Evolutionary conservation across 2,888 invertebrate species (phyloP).

Genomic region (Sabatieria punctata): DNA sequence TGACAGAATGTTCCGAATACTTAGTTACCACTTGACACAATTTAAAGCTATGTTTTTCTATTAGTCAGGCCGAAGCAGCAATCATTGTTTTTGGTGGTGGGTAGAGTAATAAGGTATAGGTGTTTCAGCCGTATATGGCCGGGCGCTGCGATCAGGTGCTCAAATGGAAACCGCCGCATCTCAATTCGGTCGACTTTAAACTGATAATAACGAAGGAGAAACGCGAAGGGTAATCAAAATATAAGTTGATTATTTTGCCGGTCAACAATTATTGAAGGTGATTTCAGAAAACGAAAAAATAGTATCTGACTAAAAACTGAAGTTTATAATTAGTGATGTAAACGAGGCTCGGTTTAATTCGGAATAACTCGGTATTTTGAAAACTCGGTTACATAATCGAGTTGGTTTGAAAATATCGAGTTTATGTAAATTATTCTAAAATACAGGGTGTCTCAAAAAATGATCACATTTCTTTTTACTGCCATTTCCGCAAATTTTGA

Average conservation of each 20-base stretch:
- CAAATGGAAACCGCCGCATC: conserved; percentile 88
- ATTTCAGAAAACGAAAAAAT: conserved; percentile 3
- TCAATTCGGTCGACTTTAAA: conserved; percentile 90
- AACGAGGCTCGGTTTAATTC: no score
- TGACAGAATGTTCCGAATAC: not conserved
- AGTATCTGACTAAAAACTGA: not conserved
- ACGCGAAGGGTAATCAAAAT: conserved; percentile 26
- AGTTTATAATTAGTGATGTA: not conserved
- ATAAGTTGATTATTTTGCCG: not conserved
- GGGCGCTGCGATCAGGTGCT: conserved; percentile 67
- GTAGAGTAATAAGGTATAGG: no score
- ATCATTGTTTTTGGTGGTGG: no score
- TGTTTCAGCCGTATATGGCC: conserved; percentile 54
- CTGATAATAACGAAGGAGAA: conserved; percentile 52
- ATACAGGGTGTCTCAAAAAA: no score
- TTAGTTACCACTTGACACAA: no score
- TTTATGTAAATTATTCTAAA: not conserved
- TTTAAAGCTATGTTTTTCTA: no score
- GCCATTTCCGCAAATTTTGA: no score
- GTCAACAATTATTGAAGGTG: conserved; percentile 2
- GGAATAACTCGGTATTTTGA: no score
- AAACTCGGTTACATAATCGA: no score
- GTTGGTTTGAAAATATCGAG: conserved; percentile 3
- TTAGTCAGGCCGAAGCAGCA: not conserved
- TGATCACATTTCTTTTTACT: no score